These are phyloP conservation scores for Chromoteleia sp. DNA, from an alignment of 2,888 invertebrate genomes.

Conservation along the genomic window DNA sequence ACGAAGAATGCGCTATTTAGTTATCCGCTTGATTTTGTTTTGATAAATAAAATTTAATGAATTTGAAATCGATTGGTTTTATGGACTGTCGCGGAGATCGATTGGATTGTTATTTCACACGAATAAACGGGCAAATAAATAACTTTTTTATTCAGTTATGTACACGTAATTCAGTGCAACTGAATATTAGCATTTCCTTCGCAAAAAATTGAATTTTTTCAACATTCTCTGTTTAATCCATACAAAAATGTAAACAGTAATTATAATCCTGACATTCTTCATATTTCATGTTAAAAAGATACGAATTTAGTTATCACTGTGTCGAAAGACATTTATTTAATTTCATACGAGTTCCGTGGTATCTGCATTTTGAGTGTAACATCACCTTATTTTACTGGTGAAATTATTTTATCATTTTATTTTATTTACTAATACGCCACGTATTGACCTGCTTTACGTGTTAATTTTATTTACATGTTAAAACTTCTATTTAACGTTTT, in stretches of 20 bases:
- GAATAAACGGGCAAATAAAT: slow-evolving; percentile 17
- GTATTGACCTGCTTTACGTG: neutral
- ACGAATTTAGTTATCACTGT: neutral
- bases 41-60: slow-evolving; percentile 26
- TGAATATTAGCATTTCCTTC: too few relatives aligned
- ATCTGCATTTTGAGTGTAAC: slow-evolving; percentile 11
- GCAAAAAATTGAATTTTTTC: slow-evolving; percentile 5
- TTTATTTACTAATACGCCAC: neutral
- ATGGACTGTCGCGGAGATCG: neutral
- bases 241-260: slow-evolving; percentile 1
- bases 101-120: slow-evolving; percentile 24
- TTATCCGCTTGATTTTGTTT: slow-evolving; percentile 16
- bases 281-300: slow-evolving; percentile 2
- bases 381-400: slow-evolving; percentile 13
- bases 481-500: neutral
- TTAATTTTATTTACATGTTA: neutral
- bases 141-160: slow-evolving; percentile 20
- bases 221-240: slow-evolving; percentile 1
- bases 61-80: slow-evolving; percentile 28
- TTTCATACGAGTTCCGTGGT: slow-evolving; percentile 10
- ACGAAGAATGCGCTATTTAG: slow-evolving; percentile 2
- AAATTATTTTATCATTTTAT: slow-evolving; percentile 3
- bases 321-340: slow-evolving; percentile 21
- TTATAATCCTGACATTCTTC: slow-evolving; percentile 20
- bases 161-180: slow-evolving; percentile 3